Conservation (phyloP, 2,113 vertebrate species). For the Ibidorhyncha struthersii region DNA sequence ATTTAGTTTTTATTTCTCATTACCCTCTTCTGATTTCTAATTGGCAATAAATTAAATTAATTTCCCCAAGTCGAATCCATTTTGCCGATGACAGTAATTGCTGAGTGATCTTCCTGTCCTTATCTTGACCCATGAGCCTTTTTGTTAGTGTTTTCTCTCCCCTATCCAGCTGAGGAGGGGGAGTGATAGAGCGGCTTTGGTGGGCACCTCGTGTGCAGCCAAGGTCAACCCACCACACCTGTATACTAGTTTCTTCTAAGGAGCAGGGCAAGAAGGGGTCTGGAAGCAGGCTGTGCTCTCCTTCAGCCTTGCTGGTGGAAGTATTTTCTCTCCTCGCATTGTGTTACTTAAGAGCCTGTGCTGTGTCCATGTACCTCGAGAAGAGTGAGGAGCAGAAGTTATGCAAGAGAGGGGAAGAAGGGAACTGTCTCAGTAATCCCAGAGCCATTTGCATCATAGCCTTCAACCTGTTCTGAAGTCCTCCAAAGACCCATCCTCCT, state of each 20-base stretch:
- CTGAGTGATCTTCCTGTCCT: background rate
- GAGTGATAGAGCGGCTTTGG: background rate
- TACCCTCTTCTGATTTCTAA: background rate
- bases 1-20: background rate
- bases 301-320: background rate
- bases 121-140: background rate
- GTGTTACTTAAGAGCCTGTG: background rate
- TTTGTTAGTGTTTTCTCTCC: background rate
- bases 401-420: background rate
- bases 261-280: background rate
- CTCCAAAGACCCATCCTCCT: background rate
- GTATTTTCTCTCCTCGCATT: accelerated
- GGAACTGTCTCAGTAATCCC: background rate
- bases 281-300: background rate
- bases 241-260: background rate
- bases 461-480: background rate
- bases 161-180: background rate
- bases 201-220: background rate
- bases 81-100: background rate
- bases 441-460: background rate
- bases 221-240: background rate
- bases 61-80: background rate
- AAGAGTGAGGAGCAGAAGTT: background rate
- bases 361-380: accelerated
- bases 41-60: background rate